Conservation (phyloP, 2,797 vertebrate species). For the Melanotaenia parkinsoni region DNA sequence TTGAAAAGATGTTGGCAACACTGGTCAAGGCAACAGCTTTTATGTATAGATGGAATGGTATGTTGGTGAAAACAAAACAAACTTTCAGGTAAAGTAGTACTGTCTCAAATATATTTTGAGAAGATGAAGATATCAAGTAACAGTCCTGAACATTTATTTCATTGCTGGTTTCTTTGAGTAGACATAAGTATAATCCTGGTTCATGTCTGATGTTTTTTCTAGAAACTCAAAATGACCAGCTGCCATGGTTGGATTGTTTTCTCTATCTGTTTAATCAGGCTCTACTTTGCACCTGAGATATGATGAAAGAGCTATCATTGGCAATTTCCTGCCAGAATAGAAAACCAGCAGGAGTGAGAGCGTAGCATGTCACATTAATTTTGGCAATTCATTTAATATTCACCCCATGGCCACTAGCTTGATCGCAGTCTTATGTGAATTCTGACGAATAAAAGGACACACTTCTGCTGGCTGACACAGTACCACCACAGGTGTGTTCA, state of each 20-base stretch:
- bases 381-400: constrained; percentile 32
- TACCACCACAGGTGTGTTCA: constrained; percentile 26
- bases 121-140: neutral
- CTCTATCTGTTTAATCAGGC: constrained; percentile 22
- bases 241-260: constrained; percentile 13
- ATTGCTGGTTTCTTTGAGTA: neutral
- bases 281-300: constrained; percentile 23
- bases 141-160: neutral
- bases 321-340: constrained; percentile 31
- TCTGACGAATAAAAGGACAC: neutral
- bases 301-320: constrained; percentile 27
- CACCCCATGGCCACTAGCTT: constrained; percentile 13
- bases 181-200: neutral
- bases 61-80: too few species aligned
- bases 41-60: too few species aligned
- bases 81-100: too few species aligned
- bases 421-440: constrained; percentile 19
- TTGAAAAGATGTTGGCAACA: too few species aligned
- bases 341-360: constrained; percentile 44
- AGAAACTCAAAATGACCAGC: constrained; percentile 5
- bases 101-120: neutral
- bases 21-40: too few species aligned
- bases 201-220: constrained; percentile 9
- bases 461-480: constrained; percentile 15
- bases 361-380: constrained; percentile 35